Evolutionary conservation across 2,888 invertebrate species (phyloP), one percentile per base, ranked within the genome.

Genomic region (Vannuccia rotundouncinata): DNA sequence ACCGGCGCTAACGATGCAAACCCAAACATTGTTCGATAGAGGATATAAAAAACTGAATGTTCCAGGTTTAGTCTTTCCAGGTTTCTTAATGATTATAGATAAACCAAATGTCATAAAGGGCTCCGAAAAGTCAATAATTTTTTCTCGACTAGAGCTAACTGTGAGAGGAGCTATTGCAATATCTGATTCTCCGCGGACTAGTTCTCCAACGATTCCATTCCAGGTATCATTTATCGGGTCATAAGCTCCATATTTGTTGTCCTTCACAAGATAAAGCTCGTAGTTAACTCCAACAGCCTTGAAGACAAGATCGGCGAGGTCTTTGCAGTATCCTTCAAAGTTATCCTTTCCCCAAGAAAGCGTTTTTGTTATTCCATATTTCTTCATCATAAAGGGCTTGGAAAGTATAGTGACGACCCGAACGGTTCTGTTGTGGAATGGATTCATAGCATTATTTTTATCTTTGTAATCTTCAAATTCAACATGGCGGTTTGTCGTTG

Each of bases 321-420:
- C 96, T 86, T 95, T 94, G 89, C 94, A 95, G 87, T 94, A 96
- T 78, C 97, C 96, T 85, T 94, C 92, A 85, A 81, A 75, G n/a
- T 81, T 81, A 1, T 81, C 66, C 25, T 81, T 81, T 10, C 80
- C 81, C 10, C 1, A 29, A 13, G 28, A 0, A 22, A 74, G 30
- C 13, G 45, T 66, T 22, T 60, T 31, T 29, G 60, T 10, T 10
- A 17, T 17, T 25, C 27, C 74, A 10, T 29, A 22, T 29, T 1
- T 29, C n/a, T 29, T 13, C 73, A 79, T 74, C 29, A 79, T 31
- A 30, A 74, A 79, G 25, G 66, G 66, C 25, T 5, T 5, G 5
- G 10, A 13, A 22, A 66, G 10, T 22, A 66, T 66, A 2, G 66
- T 66, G 25, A 66, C 66, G 2, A 66, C 66, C 2, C 66, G 66